A percentile compares a stretch with the other conserved stretches of the same genome.
These are phyloP conservation scores for Mirza zaza DNA, from an alignment of 2,113 vertebrate genomes.

Conservation along the genomic window DNA sequence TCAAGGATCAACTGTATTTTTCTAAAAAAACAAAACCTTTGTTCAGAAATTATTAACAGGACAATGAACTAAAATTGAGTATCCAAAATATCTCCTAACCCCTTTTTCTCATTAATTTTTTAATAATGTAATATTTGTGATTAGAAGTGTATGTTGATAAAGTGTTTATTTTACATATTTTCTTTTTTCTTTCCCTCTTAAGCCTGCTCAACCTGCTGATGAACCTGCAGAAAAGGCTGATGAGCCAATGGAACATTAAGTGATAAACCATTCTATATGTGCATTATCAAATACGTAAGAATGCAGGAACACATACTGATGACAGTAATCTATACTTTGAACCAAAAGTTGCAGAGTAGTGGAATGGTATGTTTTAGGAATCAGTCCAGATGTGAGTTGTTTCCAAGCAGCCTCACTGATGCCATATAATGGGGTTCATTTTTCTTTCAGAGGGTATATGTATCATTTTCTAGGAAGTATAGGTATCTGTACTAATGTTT, in stretches of 20 bases:
- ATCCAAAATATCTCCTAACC: neutral
- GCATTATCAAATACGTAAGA: constrained; percentile 54
- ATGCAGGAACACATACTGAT: constrained; percentile 59
- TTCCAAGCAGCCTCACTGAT: too few relatives aligned
- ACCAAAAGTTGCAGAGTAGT: constrained; percentile 60
- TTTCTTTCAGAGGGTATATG: too few relatives aligned
- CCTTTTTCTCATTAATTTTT: neutral
- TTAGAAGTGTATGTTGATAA: neutral
- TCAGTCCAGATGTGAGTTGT: too few relatives aligned
- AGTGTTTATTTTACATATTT: neutral
- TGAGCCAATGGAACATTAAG: constrained; percentile 97
- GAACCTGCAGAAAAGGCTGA: constrained; percentile 89
- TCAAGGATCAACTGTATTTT: neutral
- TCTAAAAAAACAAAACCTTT: neutral
- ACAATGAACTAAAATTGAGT: constrained; percentile 6
- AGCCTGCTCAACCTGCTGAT: constrained; percentile 89
- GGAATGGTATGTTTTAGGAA: constrained; percentile 69
- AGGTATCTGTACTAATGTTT: too few relatives aligned
- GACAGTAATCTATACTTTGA: constrained; percentile 76
- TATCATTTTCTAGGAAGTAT: too few relatives aligned
- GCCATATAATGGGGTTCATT: too few relatives aligned
- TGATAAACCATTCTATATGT: constrained; percentile 60
- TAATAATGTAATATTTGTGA: neutral
- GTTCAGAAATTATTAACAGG: constrained; percentile 25
- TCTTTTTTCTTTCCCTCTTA: constrained; percentile 32